phyloP scores from a whole-genome alignment of 53 echinoderm and acorn worm species.

The Zoroaster sp. region DNA sequence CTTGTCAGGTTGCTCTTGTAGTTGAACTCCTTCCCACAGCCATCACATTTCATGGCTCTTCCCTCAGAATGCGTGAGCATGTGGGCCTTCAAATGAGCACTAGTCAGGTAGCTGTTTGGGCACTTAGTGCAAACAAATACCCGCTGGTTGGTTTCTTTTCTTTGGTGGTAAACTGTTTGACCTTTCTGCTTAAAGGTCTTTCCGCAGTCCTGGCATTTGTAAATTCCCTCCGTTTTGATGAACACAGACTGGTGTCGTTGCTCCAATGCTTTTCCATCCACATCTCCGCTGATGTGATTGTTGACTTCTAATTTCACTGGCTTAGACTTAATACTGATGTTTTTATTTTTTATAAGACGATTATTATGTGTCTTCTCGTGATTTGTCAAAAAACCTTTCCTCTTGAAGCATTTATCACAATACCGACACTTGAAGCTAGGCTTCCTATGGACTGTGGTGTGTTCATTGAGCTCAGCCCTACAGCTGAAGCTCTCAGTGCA shows the following conservation, averaged over 20 bases:
- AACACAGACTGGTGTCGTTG: conserved; percentile 10
- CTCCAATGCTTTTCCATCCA: neutral
- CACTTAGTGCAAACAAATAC: conserved; percentile 9
- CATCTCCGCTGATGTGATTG: conserved; percentile 1
- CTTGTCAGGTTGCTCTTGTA: conserved; percentile 44
- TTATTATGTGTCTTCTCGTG: conserved; percentile 7
- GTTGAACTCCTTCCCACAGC: conserved; percentile 24
- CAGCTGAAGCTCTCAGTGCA: neutral
- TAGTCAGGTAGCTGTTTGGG: conserved; percentile 23
- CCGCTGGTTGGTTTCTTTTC: conserved; percentile 6
- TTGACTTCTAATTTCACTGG: neutral
- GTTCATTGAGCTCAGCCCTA: conserved; percentile 3
- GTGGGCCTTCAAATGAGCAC: conserved; percentile 43
- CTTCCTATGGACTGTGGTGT: conserved; percentile 11
- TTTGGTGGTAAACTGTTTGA: conserved; percentile 17
- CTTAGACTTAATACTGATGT: neutral
- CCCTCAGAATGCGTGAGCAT: conserved; percentile 9
- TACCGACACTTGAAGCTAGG: conserved; percentile 13
- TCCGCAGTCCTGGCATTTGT: conserved; percentile 37
- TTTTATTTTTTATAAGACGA: neutral
- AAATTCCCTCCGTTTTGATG: conserved; percentile 4
- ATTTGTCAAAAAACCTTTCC: conserved; percentile 17
- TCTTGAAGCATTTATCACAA: conserved; percentile 33
- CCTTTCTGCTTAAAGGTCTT: conserved; percentile 47
- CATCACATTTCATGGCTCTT: neutral